phyloP scores from a whole-genome alignment of 2,888 invertebrate genomes.

The Cryptocephalus moraei region DNA sequence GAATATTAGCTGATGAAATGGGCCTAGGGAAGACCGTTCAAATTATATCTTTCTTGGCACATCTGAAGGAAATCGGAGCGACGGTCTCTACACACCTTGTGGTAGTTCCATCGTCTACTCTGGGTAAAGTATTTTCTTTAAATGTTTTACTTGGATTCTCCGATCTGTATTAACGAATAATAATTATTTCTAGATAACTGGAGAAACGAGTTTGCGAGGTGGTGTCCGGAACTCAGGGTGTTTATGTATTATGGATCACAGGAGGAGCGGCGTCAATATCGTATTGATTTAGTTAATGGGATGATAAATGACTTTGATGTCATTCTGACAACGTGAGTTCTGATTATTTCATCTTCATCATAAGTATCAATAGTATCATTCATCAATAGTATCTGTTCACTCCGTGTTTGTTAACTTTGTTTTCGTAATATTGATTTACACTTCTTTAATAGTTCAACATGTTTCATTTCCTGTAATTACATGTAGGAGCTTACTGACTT shows the following conservation, averaged over 20 bases:
- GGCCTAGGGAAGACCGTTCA: slow-evolving; percentile 91
- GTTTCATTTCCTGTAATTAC: too few relatives aligned
- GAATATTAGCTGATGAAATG: slow-evolving; percentile 97
- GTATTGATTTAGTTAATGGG: slow-evolving; percentile 64
- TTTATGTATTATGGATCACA: slow-evolving; percentile 82
- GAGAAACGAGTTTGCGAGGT: slow-evolving; percentile 64
- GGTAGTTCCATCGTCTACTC: slow-evolving; percentile 92
- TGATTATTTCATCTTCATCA: too few relatives aligned
- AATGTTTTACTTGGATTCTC: neutral
- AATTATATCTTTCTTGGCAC: slow-evolving; percentile 84
- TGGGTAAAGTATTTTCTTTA: slow-evolving; percentile 47
- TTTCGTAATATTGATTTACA: too few relatives aligned
- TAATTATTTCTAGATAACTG: slow-evolving; percentile 58
- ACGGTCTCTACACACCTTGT: slow-evolving; percentile 76
- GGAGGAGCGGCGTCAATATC: slow-evolving; percentile 69
- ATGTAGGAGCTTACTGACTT: neutral
- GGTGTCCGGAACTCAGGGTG: slow-evolving; percentile 73
- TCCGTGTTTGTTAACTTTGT: neutral
- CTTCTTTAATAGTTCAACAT: too few relatives aligned
- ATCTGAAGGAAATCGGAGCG: slow-evolving; percentile 71
- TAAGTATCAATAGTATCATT: neutral
- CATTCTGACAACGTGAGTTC: slow-evolving; percentile 73
- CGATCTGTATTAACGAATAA: too few relatives aligned
- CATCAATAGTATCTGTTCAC: neutral
- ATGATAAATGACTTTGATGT: slow-evolving; percentile 69